Base-by-base conservation (phyloP, 1,140 invertebrate genomes). In the Antheraea pernyi region DNA sequence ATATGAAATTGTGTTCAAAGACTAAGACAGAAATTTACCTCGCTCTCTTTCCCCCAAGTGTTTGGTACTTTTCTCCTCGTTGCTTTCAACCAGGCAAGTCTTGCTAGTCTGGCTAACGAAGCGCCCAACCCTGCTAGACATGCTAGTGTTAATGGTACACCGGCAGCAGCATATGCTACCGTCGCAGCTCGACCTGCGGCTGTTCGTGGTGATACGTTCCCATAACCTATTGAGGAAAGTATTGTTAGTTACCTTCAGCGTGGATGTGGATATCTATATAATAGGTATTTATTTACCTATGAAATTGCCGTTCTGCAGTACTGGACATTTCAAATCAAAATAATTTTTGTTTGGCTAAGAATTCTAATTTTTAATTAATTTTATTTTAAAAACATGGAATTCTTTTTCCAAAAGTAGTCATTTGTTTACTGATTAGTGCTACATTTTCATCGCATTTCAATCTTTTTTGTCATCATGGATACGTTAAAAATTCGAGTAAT, bases 111-210 rank as follows among this genome's bases (percentile, higher is more conserved):
- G 18, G 97, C 97, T 69, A 98, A 93, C 59, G 96, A 93, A n/a
- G 95, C 95, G 0, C 97, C 97, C 64, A 98, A 94, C 77, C 97
- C 97, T 5, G 97, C 97, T 59, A 98, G 92, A 87, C 97, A 98
- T 59, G 98, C 94, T 59, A 98, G 92, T 93, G 98, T 98, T 59
- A 98, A 86, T 2, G 97, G 98, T 39, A 98, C 97, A 0, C 98
- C 78, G 95, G 93, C 78, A 95, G 93, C 88, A 0, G 98, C 97
- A 86, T 98, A 98, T 11, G 98, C 91, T 76, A 98, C 98, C 0
- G 97, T 98, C 1, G 97, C 95, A 22, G 97, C 93, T 83, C 97
- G 96, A 3, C 98, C 98, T 16, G 86, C 87, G n/a, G 89, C 84
- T 0, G 91, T 92, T 0, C 87, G 71, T 0, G 92, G 92, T 1